A percentile compares a stretch with the other conserved stretches of the same genome.
phyloP scores from a whole-genome alignment of 1,140 invertebrate species.

The Drosophila sucinea region DNA sequence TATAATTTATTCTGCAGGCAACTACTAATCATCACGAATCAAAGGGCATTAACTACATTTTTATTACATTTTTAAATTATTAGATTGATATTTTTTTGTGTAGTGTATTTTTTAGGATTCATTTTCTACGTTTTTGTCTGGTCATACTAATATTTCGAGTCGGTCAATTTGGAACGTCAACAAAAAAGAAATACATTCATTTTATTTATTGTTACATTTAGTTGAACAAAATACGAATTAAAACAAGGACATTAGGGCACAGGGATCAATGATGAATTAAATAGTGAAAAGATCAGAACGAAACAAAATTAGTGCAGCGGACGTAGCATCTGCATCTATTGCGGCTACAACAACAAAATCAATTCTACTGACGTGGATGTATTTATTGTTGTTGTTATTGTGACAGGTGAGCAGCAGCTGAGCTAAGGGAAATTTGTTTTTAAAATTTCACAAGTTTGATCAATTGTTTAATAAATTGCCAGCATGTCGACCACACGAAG shows the following conservation, averaged over 20 bases:
- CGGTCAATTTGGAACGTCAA: constrained; percentile 36
- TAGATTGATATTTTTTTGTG: neutral
- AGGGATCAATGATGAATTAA: neutral
- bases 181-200: constrained; percentile 42
- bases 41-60: too few species aligned
- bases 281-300: neutral
- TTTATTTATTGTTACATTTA: constrained; percentile 14
- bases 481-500: constrained; percentile 40
- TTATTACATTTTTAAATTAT: neutral
- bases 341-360: constrained; percentile 4
- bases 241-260: neutral
- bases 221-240: constrained; percentile 3
- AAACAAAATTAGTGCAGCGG: neutral
- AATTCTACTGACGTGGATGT: constrained; percentile 17
- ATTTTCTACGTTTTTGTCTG: neutral
- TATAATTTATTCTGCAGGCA: too few species aligned
- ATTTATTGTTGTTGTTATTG: constrained; percentile 28
- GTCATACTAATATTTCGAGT: constrained; percentile 7
- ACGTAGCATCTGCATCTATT: neutral
- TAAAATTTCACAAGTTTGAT: neutral
- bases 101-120: neutral
- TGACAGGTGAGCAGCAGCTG: constrained; percentile 32
- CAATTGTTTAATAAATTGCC: neutral
- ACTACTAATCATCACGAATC: too few species aligned
- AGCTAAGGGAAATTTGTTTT: neutral